Conservation (phyloP, 2,797 vertebrate genomes). For the Cossypha polioptera region DNA sequence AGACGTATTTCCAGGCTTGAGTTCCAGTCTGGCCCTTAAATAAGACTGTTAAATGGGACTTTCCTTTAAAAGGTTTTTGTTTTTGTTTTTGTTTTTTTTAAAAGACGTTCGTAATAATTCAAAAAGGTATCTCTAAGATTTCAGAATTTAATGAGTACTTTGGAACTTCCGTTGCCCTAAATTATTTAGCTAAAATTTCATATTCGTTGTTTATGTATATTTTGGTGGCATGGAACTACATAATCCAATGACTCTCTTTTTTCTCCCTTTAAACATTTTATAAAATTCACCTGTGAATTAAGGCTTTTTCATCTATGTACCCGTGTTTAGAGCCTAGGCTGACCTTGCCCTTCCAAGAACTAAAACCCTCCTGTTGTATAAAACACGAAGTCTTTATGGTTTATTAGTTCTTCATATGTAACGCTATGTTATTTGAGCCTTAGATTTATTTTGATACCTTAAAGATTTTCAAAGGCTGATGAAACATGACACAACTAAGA, state of each 20-base stretch:
- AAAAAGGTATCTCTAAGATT: background rate
- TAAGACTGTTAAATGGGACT: background rate
- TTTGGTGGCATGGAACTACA: background rate
- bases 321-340: background rate
- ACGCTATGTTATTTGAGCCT: background rate
- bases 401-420: background rate
- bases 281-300: background rate
- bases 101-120: background rate
- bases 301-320: background rate
- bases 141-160: background rate
- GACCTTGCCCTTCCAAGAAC: background rate
- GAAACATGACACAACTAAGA: background rate
- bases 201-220: background rate
- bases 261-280: accelerated
- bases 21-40: background rate
- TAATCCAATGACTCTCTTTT: background rate
- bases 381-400: background rate
- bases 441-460: background rate
- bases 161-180: background rate
- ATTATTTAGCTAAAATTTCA: background rate
- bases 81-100: too few species aligned
- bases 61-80: background rate
- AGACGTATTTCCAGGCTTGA: background rate
- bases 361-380: background rate
- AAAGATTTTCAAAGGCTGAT: background rate